Percentiles rank a stretch among this genome's conserved stretches.
phyloP scores from a whole-genome alignment of 2,113 vertebrate species.

The Symphodus melops region DNA sequence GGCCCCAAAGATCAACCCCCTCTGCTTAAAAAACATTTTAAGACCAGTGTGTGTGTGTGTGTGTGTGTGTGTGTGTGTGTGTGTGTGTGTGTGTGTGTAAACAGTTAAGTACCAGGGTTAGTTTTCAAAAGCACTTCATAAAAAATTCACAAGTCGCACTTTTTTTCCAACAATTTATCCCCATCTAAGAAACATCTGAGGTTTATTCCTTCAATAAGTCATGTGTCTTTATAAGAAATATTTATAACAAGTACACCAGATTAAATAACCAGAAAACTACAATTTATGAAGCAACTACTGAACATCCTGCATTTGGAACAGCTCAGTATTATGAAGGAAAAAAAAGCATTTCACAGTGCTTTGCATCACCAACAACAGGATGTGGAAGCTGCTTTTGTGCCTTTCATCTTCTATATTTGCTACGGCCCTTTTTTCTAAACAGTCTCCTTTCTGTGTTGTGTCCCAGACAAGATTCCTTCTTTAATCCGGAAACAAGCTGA shows the following conservation, averaged over 20 bases:
- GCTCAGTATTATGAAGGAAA: constrained; percentile 15
- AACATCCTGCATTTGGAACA: not conserved
- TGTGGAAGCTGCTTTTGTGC: constrained; percentile 36
- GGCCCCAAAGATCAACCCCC: too few relatives aligned
- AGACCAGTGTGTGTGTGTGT: too few relatives aligned
- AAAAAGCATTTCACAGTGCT: constrained; percentile 22
- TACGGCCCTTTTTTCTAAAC: constrained; percentile 7
- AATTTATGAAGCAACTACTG: not conserved
- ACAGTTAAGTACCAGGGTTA: too few relatives aligned
- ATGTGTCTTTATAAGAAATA: not conserved
- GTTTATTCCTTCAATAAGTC: not conserved
- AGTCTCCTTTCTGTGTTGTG: constrained; percentile 34
- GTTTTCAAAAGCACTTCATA: too few relatives aligned
- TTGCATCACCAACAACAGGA: constrained; percentile 19
- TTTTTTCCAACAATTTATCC: not conserved
- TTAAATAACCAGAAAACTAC: not conserved
- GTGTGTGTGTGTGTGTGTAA: too few relatives aligned
- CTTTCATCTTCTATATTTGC: constrained; percentile 26
- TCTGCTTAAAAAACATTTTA: too few relatives aligned
- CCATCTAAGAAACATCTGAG: not conserved
- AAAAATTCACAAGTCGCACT: too few relatives aligned
- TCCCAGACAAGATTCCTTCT: constrained; percentile 38
- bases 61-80: too few relatives aligned
- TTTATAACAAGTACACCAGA: not conserved
- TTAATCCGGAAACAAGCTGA: constrained; percentile 51